These are phyloP conservation scores for Cynopterus brachyotis DNA, from an alignment of 2,113 vertebrate species.

Conservation along the genomic window DNA sequence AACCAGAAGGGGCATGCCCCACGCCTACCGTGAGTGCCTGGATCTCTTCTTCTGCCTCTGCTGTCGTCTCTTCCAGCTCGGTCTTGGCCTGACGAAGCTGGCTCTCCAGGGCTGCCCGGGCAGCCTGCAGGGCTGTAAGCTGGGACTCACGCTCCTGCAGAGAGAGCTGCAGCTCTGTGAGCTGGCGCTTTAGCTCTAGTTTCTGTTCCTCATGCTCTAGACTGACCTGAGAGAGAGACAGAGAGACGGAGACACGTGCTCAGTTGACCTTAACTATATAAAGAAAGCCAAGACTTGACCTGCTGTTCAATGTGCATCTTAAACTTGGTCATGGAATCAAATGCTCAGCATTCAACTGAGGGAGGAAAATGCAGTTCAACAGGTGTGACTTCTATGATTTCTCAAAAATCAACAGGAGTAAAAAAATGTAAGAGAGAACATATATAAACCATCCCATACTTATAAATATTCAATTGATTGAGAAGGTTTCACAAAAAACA, in stretches of 20 bases:
- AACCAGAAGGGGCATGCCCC: not conserved
- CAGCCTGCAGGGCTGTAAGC: slow-evolving; percentile 92
- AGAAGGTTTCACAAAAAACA: not conserved
- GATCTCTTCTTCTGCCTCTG: slow-evolving; percentile 98
- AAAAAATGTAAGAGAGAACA: not conserved
- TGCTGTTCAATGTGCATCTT: not conserved
- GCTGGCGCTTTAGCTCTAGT: slow-evolving; percentile 95
- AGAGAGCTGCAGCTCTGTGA: slow-evolving; percentile 95
- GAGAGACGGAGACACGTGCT: not conserved
- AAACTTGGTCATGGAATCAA: not conserved
- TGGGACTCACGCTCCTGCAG: slow-evolving; percentile 97
- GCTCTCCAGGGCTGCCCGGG: slow-evolving; percentile 92
- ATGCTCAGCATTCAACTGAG: not conserved
- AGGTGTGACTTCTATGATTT: not conserved
- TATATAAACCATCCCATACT: not conserved
- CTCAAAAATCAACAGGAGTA: not conserved
- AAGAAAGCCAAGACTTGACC: not conserved
- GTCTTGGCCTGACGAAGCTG: slow-evolving; percentile 97
- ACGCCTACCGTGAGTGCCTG: slow-evolving; percentile 94
- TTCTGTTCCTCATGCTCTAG: slow-evolving; percentile 97
- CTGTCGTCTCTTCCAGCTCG: slow-evolving; percentile 97
- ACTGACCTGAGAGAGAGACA: slow-evolving; percentile 85
- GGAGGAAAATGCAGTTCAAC: not conserved
- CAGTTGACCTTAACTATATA: not conserved
- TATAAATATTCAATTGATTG: not conserved